Percentiles rank a stretch among this genome's conserved stretches.
Evolutionary conservation across 2,797 vertebrate genomes (phyloP).

Genomic region (Pseudomugil tenellus): DNA sequence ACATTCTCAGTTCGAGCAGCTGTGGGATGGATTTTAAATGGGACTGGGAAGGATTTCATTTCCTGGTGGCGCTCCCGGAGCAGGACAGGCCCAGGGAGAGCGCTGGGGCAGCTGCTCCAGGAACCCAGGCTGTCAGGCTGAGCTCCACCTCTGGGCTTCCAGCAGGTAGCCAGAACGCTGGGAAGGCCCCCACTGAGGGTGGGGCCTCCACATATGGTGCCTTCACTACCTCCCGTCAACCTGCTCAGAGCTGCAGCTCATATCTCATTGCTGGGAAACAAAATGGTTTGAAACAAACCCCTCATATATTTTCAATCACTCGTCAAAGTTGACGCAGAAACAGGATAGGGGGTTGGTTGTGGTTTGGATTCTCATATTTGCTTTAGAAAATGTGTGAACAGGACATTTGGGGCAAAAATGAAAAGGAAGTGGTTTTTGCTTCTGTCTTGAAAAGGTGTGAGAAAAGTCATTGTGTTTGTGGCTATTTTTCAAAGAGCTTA

Average conservation of each 20-base stretch:
- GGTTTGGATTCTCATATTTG: slow-evolving; percentile 76
- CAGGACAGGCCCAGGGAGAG: slow-evolving; percentile 75
- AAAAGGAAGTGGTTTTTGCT: slow-evolving; percentile 84
- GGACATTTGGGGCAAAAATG: slow-evolving; percentile 81
- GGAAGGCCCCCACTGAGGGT: slow-evolving; percentile 59
- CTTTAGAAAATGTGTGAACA: slow-evolving; percentile 78
- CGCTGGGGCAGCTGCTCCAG: slow-evolving; percentile 76
- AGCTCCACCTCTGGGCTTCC: slow-evolving; percentile 80
- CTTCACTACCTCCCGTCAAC: slow-evolving; percentile 51
- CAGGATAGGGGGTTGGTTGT: slow-evolving; percentile 44
- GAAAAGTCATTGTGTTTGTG: slow-evolving; percentile 71
- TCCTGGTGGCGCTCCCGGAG: slow-evolving; percentile 75
- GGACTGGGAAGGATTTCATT: slow-evolving; percentile 75
- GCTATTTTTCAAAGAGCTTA: slow-evolving; percentile 73
- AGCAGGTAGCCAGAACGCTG: slow-evolving; percentile 70
- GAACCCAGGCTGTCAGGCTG: slow-evolving; percentile 77
- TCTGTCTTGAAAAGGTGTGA: slow-evolving; percentile 75
- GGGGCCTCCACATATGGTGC: slow-evolving; percentile 76
- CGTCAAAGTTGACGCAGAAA: slow-evolving; percentile 23
- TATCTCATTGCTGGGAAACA: slow-evolving; percentile 46
- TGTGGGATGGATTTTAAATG: slow-evolving; percentile 69
- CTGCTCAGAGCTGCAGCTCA: slow-evolving; percentile 44
- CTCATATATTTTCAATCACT: slow-evolving; percentile 34
- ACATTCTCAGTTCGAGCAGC: slow-evolving; percentile 69
- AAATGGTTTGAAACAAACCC: slow-evolving; percentile 36